These are phyloP conservation scores for Ptyas mucosa DNA, from an alignment of 2,113 vertebrate genomes.

Conservation along the genomic window DNA sequence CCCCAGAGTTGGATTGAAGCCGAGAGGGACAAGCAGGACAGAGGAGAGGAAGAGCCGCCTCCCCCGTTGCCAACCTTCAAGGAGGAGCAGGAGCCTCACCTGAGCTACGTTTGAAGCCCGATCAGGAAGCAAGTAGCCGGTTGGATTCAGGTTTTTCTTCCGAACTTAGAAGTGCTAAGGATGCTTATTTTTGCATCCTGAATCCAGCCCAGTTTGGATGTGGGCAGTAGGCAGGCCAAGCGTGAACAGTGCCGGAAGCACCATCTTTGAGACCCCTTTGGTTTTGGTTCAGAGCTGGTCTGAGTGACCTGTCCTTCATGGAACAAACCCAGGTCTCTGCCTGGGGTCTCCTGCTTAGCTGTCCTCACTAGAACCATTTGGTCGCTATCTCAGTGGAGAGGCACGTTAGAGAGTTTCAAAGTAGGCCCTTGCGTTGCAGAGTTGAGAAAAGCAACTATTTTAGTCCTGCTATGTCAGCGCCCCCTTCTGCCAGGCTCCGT, in stretches of 20 bases:
- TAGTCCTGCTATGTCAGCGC: not conserved
- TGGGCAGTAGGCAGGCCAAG: not conserved
- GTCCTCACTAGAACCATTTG: not conserved
- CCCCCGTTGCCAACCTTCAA: slow-evolving; percentile 54
- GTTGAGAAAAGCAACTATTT: not conserved
- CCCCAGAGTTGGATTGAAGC: slow-evolving; percentile 93
- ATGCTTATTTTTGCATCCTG: not conserved
- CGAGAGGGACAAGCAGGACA: slow-evolving; percentile 84
- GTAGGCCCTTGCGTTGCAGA: not conserved
- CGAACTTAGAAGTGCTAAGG: not conserved
- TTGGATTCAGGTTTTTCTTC: not conserved
- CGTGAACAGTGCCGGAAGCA: not conserved
- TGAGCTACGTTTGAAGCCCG: slow-evolving; percentile 61
- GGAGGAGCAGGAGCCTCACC: slow-evolving; percentile 63
- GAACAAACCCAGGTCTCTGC: not conserved
- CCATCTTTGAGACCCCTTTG: not conserved
- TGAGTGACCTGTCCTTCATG: not conserved
- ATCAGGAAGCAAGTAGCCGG: rapidly evolving
- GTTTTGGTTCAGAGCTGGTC: not conserved
- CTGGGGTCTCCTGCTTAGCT: not conserved
- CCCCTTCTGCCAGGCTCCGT: not conserved
- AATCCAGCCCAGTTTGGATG: not conserved
- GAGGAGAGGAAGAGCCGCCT: slow-evolving; percentile 78
- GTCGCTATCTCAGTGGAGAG: too few species aligned
- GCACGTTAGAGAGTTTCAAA: not conserved